Conservation (phyloP, 2,113 vertebrate species). For the Neotoma lepida region DNA sequence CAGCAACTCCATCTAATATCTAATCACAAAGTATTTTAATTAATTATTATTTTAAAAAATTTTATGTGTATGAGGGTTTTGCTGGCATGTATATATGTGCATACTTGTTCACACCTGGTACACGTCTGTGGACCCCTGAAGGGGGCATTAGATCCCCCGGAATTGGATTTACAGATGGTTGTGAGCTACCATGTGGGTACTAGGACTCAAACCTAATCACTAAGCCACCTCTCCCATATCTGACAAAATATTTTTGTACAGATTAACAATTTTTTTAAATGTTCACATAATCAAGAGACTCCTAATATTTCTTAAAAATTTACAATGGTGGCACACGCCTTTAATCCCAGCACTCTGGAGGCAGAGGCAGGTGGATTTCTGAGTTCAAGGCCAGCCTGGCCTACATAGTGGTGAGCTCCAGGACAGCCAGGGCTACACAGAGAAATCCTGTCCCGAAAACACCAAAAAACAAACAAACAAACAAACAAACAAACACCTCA, state of each 20-base stretch:
- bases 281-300: background rate
- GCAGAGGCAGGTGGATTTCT: background rate
- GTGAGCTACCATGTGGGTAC: background rate
- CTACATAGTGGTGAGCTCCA: background rate
- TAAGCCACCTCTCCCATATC: background rate
- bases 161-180: background rate
- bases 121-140: background rate
- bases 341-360: background rate
- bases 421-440: background rate
- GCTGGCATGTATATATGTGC: background rate
- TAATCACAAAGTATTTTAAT: background rate
- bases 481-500: background rate
- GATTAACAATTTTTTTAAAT: background rate
- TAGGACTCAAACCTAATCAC: background rate
- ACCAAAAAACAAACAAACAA: background rate
- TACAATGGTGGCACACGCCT: background rate
- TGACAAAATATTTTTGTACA: background rate
- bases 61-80: background rate
- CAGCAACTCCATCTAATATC: background rate
- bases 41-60: background rate
- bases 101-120: background rate
- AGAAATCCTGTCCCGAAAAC: background rate
- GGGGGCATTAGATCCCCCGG: background rate
- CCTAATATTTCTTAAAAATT: background rate
- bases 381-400: background rate